Evolutionary conservation across 2,113 vertebrate species (phyloP).

Genomic region (Cynocephalus volans): DNA sequence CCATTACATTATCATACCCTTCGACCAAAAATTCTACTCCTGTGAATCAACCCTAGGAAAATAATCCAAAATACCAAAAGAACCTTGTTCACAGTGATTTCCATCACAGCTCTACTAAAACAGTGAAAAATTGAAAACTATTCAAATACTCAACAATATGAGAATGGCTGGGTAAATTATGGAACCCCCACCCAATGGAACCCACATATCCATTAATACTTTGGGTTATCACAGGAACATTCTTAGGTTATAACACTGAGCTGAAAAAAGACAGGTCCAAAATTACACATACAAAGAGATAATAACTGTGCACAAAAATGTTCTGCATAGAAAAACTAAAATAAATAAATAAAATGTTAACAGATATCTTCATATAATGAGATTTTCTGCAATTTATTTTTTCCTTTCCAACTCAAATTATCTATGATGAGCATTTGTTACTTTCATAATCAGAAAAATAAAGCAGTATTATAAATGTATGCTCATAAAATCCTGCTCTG

Average conservation of each 20-base stretch:
- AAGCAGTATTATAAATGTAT: slow-evolving; percentile 13
- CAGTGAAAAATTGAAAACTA: neutral
- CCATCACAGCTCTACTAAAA: neutral
- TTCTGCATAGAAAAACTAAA: neutral
- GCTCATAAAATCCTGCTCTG: neutral
- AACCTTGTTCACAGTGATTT: neutral
- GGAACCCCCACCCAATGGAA: neutral
- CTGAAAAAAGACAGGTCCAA: neutral
- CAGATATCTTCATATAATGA: neutral
- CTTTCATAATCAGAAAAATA: slow-evolving; percentile 47
- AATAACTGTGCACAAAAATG: neutral
- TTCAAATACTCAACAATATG: neutral
- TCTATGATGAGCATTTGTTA: slow-evolving; percentile 25
- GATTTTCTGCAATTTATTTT: slow-evolving; percentile 22
- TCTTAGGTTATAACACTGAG: neutral
- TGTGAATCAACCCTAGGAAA: neutral
- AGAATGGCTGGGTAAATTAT: neutral
- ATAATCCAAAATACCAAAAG: slow-evolving; percentile 29
- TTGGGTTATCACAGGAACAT: neutral
- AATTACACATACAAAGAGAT: neutral
- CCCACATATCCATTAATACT: neutral
- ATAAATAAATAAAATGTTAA: neutral
- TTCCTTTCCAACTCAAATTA: slow-evolving; percentile 37
- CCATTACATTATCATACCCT: neutral
- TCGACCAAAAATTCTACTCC: neutral